A percentile compares a stretch with the other conserved stretches of the same genome.
phyloP scores from a whole-genome alignment of 2,113 vertebrate genomes.

The Gopherus flavomarginatus region DNA sequence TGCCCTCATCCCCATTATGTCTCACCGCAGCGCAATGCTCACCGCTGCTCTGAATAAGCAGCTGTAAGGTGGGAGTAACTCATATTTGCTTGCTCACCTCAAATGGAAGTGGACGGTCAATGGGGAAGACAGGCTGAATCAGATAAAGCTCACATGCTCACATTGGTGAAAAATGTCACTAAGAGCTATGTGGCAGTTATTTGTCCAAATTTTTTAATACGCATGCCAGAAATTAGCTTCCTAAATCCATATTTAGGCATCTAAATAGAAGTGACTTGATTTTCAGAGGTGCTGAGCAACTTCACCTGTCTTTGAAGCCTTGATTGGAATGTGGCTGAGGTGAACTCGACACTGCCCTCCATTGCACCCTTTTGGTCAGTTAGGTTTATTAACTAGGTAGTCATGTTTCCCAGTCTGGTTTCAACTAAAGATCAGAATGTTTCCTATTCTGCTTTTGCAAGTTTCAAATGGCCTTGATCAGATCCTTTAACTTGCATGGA shows the following conservation, averaged over 20 bases:
- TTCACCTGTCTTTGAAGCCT: background rate
- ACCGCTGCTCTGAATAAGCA: too few relatives aligned
- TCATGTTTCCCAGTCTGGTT: background rate
- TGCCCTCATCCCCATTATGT: too few relatives aligned
- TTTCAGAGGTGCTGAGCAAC: background rate
- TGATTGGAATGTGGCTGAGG: background rate
- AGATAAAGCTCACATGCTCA: background rate
- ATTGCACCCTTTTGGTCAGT: background rate
- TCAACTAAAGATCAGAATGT: background rate
- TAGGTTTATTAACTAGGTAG: background rate
- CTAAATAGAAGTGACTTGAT: too few relatives aligned
- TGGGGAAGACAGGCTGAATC: background rate
- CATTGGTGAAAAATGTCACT: background rate
- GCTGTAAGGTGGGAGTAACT: background rate
- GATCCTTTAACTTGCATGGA: background rate
- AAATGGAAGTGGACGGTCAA: background rate
- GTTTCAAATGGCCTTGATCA: slow-evolving; percentile 24
- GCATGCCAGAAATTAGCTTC: too few relatives aligned
- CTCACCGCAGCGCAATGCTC: too few relatives aligned
- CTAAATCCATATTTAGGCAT: too few relatives aligned
- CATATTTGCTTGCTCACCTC: background rate
- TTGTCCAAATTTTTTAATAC: background rate
- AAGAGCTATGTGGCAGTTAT: background rate
- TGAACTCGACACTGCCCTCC: background rate
- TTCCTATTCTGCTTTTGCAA: background rate